phyloP scores from a whole-genome alignment of 2,888 invertebrate species.

The Monochamus alternatus region DNA sequence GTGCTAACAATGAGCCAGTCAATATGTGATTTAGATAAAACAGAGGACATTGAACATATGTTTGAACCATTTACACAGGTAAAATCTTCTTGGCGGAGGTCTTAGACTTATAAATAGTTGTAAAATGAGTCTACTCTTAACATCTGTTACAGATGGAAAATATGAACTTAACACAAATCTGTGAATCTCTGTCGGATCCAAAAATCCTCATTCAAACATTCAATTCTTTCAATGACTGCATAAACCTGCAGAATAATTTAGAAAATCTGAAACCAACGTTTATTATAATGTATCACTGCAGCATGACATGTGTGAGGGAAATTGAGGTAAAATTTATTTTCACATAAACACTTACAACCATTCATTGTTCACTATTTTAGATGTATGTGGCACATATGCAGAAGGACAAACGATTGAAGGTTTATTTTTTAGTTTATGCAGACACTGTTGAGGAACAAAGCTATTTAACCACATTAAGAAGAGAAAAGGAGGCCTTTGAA shows the following conservation, averaged over 20 bases:
- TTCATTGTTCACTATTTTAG: conserved; percentile 66
- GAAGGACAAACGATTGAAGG: conserved; percentile 75
- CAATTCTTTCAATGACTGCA: conserved; percentile 81
- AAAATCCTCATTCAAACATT: conserved; percentile 85
- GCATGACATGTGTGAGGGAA: conserved; percentile 90
- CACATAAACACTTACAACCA: neutral
- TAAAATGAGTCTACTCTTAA: no score
- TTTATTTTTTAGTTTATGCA: conserved; percentile 93
- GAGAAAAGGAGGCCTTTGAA: conserved; percentile 97
- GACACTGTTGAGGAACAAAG: conserved; percentile 98
- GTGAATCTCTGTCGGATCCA: conserved; percentile 74
- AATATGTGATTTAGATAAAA: conserved; percentile 44
- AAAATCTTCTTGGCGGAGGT: conserved; percentile 15
- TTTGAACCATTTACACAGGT: conserved; percentile 81
- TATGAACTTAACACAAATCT: conserved; percentile 78
- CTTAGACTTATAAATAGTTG: no score
- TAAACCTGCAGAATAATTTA: conserved; percentile 82
- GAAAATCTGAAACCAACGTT: conserved; percentile 83
- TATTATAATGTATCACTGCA: conserved; percentile 92
- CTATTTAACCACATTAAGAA: conserved; percentile 90
- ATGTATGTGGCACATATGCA: conserved; percentile 79
- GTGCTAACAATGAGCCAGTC: conserved; percentile 80
- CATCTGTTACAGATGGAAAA: conserved; percentile 75
- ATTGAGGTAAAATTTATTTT: conserved; percentile 78
- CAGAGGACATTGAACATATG: conserved; percentile 61